A percentile compares a stretch with the other conserved stretches of the same genome.
Conservation (phyloP, 2,113 vertebrate genomes). For the Platycercus adscitus region DNA sequence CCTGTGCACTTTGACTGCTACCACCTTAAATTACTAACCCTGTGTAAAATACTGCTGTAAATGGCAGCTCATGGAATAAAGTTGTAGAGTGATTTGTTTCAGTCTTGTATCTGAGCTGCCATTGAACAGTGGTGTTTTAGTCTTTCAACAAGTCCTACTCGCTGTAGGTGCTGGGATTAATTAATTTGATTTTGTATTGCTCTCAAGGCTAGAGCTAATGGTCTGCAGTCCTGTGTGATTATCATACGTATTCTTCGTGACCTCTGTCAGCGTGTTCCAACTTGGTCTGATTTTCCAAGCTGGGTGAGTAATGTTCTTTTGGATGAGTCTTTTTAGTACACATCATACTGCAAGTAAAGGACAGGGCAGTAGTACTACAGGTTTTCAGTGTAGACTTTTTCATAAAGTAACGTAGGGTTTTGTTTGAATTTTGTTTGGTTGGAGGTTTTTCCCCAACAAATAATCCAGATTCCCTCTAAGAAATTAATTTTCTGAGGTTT, state of each 20-base stretch:
- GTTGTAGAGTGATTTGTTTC: constrained; percentile 72
- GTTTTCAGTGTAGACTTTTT: background rate
- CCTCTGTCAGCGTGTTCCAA: constrained; percentile 95
- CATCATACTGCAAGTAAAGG: background rate
- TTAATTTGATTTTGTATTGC: constrained; percentile 88
- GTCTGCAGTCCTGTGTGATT: constrained; percentile 97
- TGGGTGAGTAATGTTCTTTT: constrained; percentile 86
- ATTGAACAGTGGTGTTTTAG: constrained; percentile 96
- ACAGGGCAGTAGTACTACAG: background rate
- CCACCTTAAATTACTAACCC: constrained; percentile 86
- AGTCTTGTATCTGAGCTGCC: constrained; percentile 87
- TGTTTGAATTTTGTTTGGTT: background rate
- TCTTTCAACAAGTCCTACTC: constrained; percentile 80
- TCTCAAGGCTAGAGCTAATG: constrained; percentile 99
- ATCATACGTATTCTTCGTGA: constrained; percentile 98
- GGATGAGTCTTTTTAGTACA: background rate
- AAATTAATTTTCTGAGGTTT: background rate
- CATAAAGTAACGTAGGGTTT: background rate
- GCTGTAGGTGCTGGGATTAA: constrained; percentile 65
- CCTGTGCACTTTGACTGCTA: constrained; percentile 93
- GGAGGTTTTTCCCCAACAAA: background rate
- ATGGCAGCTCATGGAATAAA: constrained; percentile 88
- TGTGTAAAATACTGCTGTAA: constrained; percentile 96
- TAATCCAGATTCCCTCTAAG: background rate
- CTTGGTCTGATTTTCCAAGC: constrained; percentile 96